phyloP scores from a whole-genome alignment of 2,113 vertebrate genomes.

The Podiceps cristatus region DNA sequence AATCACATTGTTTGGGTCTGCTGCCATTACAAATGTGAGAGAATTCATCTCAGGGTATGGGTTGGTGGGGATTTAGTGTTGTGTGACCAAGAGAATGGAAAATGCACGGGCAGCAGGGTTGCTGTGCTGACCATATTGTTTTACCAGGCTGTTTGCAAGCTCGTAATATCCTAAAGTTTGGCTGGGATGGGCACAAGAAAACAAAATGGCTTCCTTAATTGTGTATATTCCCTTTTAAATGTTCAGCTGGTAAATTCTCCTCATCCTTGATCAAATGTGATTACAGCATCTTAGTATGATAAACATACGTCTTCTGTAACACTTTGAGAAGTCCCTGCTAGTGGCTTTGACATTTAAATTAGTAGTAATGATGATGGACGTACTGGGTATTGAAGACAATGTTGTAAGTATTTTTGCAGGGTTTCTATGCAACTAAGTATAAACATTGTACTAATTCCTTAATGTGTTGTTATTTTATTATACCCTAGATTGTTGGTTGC shows the following conservation, averaged over 20 bases:
- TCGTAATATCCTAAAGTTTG: not conserved
- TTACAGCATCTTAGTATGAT: not conserved
- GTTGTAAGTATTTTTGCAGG: not conserved
- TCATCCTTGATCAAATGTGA: not conserved
- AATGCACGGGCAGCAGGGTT: fast-evolving
- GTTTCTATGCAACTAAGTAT: constrained; percentile 14
- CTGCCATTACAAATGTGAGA: not conserved
- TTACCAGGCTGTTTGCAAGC: not conserved
- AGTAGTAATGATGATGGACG: not conserved
- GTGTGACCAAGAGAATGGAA: not conserved
- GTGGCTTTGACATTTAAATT: not conserved
- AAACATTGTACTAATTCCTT: constrained; percentile 36
- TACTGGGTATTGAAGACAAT: not conserved
- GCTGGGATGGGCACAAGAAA: not conserved
- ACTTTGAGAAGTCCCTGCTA: not conserved
- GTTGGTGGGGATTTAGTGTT: not conserved
- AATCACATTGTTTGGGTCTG: not conserved
- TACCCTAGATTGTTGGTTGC: constrained; percentile 33
- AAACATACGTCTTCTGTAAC: not conserved
- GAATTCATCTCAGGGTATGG: not conserved
- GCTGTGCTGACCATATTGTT: not conserved
- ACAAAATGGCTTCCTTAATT: not conserved
- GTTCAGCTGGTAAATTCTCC: not conserved
- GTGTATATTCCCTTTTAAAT: not conserved
- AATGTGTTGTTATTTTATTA: constrained; percentile 46